Conservation (phyloP, 1,140 invertebrate species). For the Leptonema lineaticorne region DNA sequence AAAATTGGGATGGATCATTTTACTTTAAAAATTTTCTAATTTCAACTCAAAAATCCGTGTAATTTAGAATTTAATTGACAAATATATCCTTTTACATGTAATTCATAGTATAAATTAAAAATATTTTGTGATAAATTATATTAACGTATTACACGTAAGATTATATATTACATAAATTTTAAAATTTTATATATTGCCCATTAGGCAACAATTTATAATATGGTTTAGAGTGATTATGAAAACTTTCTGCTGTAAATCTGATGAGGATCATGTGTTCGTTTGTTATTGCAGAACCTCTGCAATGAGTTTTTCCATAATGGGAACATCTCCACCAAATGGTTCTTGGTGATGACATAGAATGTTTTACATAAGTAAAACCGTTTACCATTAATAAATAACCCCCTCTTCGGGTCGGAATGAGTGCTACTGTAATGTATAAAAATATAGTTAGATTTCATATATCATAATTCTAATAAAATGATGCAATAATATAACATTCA, state of each 20-base stretch:
- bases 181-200: not conserved
- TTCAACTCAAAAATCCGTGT: too few relatives aligned
- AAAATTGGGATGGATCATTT: too few relatives aligned
- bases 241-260: not conserved
- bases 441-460: too few relatives aligned
- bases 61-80: too few relatives aligned
- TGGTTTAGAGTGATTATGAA: not conserved
- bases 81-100: too few relatives aligned
- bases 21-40: too few relatives aligned
- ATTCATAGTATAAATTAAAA: too few relatives aligned
- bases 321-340: slow-evolving; percentile 4
- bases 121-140: too few relatives aligned
- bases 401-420: not conserved
- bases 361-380: not conserved
- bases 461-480: too few relatives aligned
- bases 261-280: not conserved
- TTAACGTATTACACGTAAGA: too few relatives aligned
- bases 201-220: not conserved
- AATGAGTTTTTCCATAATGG: not conserved
- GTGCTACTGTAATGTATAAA: not conserved
- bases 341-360: not conserved
- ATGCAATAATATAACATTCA: too few relatives aligned
- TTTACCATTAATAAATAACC: not conserved
- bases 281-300: not conserved
- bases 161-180: not conserved